Evolutionary conservation across 2,888 invertebrate species (phyloP).

Genomic region (Cephus pulcher): DNA sequence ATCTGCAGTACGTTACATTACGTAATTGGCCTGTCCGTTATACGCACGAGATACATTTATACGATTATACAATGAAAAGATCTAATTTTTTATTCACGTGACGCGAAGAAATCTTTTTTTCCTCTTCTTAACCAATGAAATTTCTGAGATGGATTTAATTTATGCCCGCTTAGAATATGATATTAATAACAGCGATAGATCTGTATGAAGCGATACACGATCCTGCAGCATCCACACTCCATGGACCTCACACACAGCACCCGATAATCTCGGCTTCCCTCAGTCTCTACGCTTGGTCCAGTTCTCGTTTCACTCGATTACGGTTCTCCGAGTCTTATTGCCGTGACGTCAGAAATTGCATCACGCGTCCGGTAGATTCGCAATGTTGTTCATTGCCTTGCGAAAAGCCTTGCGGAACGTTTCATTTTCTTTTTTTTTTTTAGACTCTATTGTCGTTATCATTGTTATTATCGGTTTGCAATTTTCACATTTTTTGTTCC

Average conservation of each 20-base stretch:
- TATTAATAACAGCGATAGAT: conserved; percentile 51
- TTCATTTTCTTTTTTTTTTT: neutral
- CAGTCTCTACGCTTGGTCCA: neutral
- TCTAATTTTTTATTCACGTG: neutral
- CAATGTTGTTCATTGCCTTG: neutral
- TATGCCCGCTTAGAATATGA: conserved; percentile 44
- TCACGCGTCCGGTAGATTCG: neutral
- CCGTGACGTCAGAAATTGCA: neutral
- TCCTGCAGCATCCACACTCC: conserved; percentile 32
- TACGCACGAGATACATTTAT: no score
- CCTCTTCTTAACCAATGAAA: conserved; percentile 30
- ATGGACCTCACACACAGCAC: conserved; percentile 40
- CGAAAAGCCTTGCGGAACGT: neutral
- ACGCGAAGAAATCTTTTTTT: neutral
- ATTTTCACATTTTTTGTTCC: neutral
- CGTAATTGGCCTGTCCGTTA: no score
- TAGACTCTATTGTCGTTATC: neutral
- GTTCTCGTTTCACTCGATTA: neutral
- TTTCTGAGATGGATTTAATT: conserved; percentile 38
- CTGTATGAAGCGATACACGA: conserved; percentile 41
- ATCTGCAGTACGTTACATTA: no score
- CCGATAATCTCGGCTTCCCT: conserved; percentile 19
- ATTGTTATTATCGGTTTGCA: neutral
- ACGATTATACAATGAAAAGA: neutral
- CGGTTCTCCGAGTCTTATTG: neutral